phyloP scores from a whole-genome alignment of 2,797 vertebrate genomes.

The Thalassophryne amazonica region DNA sequence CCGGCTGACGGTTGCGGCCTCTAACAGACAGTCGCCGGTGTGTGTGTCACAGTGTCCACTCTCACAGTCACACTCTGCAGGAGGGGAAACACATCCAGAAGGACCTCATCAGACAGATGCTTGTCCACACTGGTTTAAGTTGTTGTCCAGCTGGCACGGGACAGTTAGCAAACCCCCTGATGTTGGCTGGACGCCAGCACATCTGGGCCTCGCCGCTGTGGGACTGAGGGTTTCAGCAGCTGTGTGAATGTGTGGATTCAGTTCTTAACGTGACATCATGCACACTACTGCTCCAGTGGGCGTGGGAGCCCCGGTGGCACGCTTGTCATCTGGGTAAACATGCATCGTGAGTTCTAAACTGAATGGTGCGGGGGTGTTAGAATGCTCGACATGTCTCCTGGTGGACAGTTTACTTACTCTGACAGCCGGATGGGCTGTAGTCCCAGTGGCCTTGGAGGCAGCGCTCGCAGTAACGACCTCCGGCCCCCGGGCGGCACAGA shows the following conservation, averaged over 20 bases:
- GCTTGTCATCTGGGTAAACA: constrained; percentile 21
- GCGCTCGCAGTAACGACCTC: constrained; percentile 80
- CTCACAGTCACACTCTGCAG: constrained; percentile 87
- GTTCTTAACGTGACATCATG: constrained; percentile 39
- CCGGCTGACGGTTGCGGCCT: constrained; percentile 81
- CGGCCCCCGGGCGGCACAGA: constrained; percentile 77
- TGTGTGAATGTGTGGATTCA: constrained; percentile 19
- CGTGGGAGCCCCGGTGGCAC: constrained; percentile 41
- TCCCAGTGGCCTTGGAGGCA: constrained; percentile 82
- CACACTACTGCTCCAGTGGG: constrained; percentile 24
- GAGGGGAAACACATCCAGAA: constrained; percentile 8
- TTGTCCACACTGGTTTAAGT: not conserved
- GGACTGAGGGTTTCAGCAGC: constrained; percentile 39
- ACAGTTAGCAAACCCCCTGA: constrained; percentile 18
- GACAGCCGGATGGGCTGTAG: constrained; percentile 76
- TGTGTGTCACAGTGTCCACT: constrained; percentile 87
- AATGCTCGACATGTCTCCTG: constrained; percentile 7
- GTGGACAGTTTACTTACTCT: constrained; percentile 67
- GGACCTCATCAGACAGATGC: constrained; percentile 14
- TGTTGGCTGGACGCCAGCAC: constrained; percentile 38
- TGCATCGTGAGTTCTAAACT: constrained; percentile 1
- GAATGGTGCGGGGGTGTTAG: not conserved
- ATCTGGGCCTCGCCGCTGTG: constrained; percentile 51
- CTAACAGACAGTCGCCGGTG: constrained; percentile 88
- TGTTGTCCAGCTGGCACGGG: constrained; percentile 12